These are phyloP conservation scores for Oostethus manadensis DNA, from an alignment of 2,113 vertebrate species.

Conservation along the genomic window DNA sequence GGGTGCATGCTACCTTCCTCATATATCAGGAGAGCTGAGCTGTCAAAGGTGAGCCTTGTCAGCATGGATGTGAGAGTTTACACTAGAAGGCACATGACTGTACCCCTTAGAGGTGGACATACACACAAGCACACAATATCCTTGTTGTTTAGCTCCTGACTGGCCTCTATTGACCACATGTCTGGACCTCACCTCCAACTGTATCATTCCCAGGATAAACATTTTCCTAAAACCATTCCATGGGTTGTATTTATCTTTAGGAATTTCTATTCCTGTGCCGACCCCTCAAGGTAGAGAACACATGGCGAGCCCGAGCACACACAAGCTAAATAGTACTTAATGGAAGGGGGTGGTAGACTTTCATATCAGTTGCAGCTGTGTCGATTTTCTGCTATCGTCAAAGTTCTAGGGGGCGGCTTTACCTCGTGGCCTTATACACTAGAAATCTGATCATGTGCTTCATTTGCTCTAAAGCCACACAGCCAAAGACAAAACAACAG, in stretches of 20 bases:
- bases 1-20: constrained; percentile 24
- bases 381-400: constrained; percentile 41
- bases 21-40: constrained; percentile 35
- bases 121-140: constrained; percentile 17
- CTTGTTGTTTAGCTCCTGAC: constrained; percentile 29
- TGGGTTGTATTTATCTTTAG: constrained; percentile 26
- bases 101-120: constrained; percentile 17
- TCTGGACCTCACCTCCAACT: constrained; percentile 16
- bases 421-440: constrained; percentile 55
- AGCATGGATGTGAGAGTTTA: constrained; percentile 34
- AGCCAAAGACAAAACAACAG: constrained; percentile 48
- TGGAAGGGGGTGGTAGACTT: constrained; percentile 32
- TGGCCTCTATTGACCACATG: constrained; percentile 16
- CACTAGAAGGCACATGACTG: constrained; percentile 17
- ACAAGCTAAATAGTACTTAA: constrained; percentile 39
- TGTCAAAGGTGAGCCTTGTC: constrained; percentile 35
- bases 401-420: constrained; percentile 42
- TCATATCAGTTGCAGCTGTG: constrained; percentile 46
- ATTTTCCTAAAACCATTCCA: constrained; percentile 24
- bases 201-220: constrained; percentile 16
- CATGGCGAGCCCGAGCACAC: constrained; percentile 19
- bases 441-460: constrained; percentile 52
- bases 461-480: constrained; percentile 43
- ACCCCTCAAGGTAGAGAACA: constrained; percentile 39
- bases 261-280: constrained; percentile 44